Conservation (phyloP, 2,113 vertebrate species). For the Procapra przewalskii region DNA sequence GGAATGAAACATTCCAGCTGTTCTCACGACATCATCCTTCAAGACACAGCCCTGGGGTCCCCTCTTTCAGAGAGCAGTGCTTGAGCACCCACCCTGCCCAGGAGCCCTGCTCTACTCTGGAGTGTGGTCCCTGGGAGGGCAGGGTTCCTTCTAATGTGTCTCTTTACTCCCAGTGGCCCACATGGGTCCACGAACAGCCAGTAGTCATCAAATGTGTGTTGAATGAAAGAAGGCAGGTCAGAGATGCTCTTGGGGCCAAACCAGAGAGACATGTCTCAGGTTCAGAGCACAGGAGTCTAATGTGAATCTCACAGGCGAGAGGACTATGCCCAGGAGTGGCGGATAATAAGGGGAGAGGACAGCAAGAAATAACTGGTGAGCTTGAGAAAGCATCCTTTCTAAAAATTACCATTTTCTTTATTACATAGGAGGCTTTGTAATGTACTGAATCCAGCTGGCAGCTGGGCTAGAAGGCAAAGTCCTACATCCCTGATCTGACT, state of each 20-base stretch:
- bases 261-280: not conserved
- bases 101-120: not conserved
- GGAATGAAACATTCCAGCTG: rapidly evolving
- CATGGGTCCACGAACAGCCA: rapidly evolving
- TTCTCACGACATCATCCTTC: not conserved
- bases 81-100: not conserved
- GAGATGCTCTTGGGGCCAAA: not conserved
- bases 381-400: not conserved
- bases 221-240: not conserved
- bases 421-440: not conserved
- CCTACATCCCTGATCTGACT: not conserved
- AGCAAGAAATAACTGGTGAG: not conserved
- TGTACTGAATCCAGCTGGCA: not conserved
- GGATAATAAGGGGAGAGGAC: not conserved
- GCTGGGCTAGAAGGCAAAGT: not conserved
- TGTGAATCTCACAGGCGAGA: not conserved
- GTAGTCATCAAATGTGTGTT: not conserved
- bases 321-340: not conserved
- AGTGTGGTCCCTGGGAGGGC: not conserved
- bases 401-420: not conserved
- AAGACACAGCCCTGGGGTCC: not conserved
- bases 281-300: not conserved
- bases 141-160: not conserved
- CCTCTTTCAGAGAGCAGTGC: not conserved
- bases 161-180: no score